A percentile compares a stretch with the other conserved stretches of the same genome.
Conservation (phyloP, 2,888 invertebrate species). For the Epicampocera succincta region DNA sequence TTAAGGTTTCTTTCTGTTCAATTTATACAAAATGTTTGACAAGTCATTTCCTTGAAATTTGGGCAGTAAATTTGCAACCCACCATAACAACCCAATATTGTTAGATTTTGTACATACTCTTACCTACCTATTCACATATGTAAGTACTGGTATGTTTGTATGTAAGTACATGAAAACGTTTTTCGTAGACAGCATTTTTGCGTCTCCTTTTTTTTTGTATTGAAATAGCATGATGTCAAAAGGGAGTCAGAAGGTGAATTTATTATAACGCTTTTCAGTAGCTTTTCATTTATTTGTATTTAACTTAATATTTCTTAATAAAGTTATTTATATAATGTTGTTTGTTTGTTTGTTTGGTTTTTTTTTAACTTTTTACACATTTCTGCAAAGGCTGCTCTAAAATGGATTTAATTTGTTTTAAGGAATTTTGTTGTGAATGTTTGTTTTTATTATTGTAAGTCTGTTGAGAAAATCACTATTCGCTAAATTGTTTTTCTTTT, state of each 20-base stretch:
- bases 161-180: conserved; percentile 11
- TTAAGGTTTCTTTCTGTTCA: conserved; percentile 9
- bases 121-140: no score
- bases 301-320: conserved; percentile 25
- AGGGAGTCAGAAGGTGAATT: conserved; percentile 61
- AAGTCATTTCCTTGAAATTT: conserved; percentile 58
- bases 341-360: conserved; percentile 3
- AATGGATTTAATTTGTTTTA: conserved; percentile 54
- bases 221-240: conserved; percentile 49
- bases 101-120: neutral
- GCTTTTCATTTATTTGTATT: conserved; percentile 34
- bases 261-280: conserved; percentile 60
- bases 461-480: conserved; percentile 36
- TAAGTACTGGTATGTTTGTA: neutral
- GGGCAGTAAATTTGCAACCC: conserved; percentile 63
- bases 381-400: conserved; percentile 15
- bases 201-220: conserved; percentile 21
- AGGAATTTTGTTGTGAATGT: conserved; percentile 46
- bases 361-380: neutral
- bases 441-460: neutral
- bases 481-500: conserved; percentile 46
- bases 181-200: neutral
- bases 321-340: conserved; percentile 38
- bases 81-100: conserved; percentile 42
- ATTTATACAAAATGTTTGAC: conserved; percentile 55